Base-by-base conservation (phyloP, 2,888 invertebrate species). In the Hirtodrosophila cameraria region DNA sequence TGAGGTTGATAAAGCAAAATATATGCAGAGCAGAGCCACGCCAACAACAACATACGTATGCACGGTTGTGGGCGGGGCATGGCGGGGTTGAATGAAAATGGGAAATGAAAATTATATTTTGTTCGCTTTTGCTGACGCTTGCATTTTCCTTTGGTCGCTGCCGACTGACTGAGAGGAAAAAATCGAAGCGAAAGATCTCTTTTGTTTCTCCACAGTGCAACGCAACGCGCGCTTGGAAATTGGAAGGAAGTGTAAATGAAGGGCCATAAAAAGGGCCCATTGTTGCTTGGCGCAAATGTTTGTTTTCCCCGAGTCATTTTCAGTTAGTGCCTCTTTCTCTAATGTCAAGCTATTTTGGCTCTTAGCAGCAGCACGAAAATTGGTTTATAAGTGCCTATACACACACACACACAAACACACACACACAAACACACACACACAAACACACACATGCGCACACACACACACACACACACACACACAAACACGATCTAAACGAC, bases 41-140 rank as follows among this genome's bases (percentile, higher is more conserved):
- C n/a, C n/a, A n/a, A n/a, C n/a, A n/a, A n/a, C n/a, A n/a, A n/a
- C n/a, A n/a, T n/a, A n/a, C n/a, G n/a, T n/a, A n/a, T 4, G 42
- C 42, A 9, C 31, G 31, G 49, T 18, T 5, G 39, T 30, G 11
- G 43, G 16, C 6, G 48, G 27, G n/a, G 28, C 39, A 8, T n/a
- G 16, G 16, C 7, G 15, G n/a, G 5, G 16, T 33, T 6, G 45
- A 31, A 62, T 35, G 53, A 69, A 70, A 78, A 73, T 82, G 78
- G 86, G 84, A 79, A 79, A 79, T 79, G 79, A 79, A 83, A 79
- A 79, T 82, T 87, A 87, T 85, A 69, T 84, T 77, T 74, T 53
- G 61, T 74, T 86, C 59, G 73, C 76, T 73, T 80, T 76, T 66
- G 65, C 65, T 66, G 63, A 46, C 46, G 46, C 60, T 60, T 20